Base-by-base conservation (phyloP, 2,888 invertebrate genomes). In the Tenthredo distinguenda region DNA sequence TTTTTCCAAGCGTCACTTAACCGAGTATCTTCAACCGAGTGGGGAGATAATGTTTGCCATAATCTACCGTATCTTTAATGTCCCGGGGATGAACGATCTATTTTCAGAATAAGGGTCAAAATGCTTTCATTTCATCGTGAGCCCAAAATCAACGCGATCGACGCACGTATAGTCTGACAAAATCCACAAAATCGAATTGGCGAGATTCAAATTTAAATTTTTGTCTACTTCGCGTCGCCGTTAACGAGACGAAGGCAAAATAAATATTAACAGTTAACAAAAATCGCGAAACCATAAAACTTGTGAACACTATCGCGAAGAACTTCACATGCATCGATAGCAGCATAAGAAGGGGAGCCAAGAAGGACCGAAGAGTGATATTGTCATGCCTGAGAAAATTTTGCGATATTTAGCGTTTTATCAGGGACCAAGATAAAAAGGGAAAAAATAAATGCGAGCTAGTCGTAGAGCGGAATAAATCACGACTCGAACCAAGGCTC, bases 381-480 rank as follows among this genome's bases (percentile, higher is more conserved):
- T 68, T 18, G 18, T 34, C 31, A 68, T 34, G 68, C 34, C 7
- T 34, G 68, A 68, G 6, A 34, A 18, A 34, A 68, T 34, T 5
- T 68, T 1, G 34, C 68, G 34, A 68, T 2, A 4, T 68, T 26
- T 34, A 68, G 34, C 68, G 34, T 68, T 68, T 34, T 26, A 68
- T 68, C 68, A 34, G 68, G 6, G 18, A 12, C 34, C 15, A 68
- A 18, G 34, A 68, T 68, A 7, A 68, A 31, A 18, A 68, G 34
- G 34, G 1, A 55, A 68, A 7, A 68, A 68, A 68, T 26, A 34
- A 68, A 34, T 34, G 31, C 7, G 68, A 10, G 15, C 68, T 68
- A 68, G 34, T 68, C 68, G 34, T 68, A 68, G 68, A 68, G 18
- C 34, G 34, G 68, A 68, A 68, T 68, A 68, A 68, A 68, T 68